Evolutionary conservation across 2,113 vertebrate species (phyloP).

Genomic region (Nothobranchius furzeri): DNA sequence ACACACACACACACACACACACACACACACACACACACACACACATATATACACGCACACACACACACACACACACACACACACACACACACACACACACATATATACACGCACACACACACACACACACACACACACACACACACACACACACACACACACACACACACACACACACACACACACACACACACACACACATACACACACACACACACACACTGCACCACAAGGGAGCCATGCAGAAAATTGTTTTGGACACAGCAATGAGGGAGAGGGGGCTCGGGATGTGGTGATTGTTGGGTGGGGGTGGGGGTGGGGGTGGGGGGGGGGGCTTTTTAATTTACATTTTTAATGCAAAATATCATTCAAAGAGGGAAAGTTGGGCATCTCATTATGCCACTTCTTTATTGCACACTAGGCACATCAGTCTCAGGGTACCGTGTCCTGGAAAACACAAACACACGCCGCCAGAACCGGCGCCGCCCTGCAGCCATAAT

Average conservation of each 20-base stretch:
- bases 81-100: constrained; percentile 39
- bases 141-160: background rate
- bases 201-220: constrained; percentile 34
- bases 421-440: constrained; percentile 64
- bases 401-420: constrained; percentile 70
- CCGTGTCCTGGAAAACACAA: constrained; percentile 50
- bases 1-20: background rate
- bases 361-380: constrained; percentile 77
- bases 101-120: constrained; percentile 4
- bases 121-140: constrained; percentile 15
- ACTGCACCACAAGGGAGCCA: constrained; percentile 70
- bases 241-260: constrained; percentile 85
- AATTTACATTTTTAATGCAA: constrained; percentile 83
- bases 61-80: constrained; percentile 10
- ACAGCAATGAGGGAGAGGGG: constrained; percentile 69
- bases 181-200: constrained; percentile 24
- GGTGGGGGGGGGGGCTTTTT: constrained; percentile 57
- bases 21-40: constrained; percentile 15
- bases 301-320: constrained; percentile 4
- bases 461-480: constrained; percentile 46
- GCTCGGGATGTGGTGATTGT: constrained; percentile 36
- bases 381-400: constrained; percentile 79
- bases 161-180: constrained; percentile 23
- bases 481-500: constrained; percentile 57
- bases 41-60: constrained; percentile 35